phyloP scores from a whole-genome alignment of 2,113 vertebrate genomes.

The Leucoraja erinaceus region DNA sequence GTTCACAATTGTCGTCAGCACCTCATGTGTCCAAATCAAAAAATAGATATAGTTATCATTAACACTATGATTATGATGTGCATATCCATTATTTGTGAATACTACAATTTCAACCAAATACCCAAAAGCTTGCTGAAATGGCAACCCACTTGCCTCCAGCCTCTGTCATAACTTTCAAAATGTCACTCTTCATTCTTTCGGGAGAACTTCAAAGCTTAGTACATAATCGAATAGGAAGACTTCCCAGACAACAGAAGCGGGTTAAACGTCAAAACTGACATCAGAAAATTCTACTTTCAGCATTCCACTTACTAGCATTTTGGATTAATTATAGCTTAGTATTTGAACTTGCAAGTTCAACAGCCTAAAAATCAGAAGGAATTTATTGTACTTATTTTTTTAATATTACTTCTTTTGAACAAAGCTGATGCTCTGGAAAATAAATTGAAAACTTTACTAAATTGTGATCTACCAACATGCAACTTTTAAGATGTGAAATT shows the following conservation, averaged over 20 bases:
- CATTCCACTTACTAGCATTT: background rate
- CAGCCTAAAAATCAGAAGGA: background rate
- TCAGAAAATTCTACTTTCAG: background rate
- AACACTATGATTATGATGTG: no score
- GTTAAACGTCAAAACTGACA: background rate
- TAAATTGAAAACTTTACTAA: background rate
- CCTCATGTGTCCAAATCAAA: background rate
- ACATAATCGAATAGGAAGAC: background rate
- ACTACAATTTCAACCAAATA: background rate
- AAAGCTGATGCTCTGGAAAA: background rate
- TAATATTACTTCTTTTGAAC: background rate
- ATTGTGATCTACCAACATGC: background rate
- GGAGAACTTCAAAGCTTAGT: background rate
- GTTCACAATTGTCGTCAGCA: background rate
- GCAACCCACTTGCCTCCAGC: background rate
- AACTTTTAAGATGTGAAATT: background rate
- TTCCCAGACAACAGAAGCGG: background rate
- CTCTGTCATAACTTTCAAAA: background rate
- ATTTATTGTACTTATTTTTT: background rate
- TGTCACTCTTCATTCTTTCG: background rate
- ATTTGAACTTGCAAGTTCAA: background rate
- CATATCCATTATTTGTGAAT: background rate
- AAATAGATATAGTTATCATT: background rate
- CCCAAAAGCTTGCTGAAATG: background rate
- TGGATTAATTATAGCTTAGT: background rate